phyloP scores from a whole-genome alignment of 2,113 vertebrate species.

The Microcebus lehilahytsara region DNA sequence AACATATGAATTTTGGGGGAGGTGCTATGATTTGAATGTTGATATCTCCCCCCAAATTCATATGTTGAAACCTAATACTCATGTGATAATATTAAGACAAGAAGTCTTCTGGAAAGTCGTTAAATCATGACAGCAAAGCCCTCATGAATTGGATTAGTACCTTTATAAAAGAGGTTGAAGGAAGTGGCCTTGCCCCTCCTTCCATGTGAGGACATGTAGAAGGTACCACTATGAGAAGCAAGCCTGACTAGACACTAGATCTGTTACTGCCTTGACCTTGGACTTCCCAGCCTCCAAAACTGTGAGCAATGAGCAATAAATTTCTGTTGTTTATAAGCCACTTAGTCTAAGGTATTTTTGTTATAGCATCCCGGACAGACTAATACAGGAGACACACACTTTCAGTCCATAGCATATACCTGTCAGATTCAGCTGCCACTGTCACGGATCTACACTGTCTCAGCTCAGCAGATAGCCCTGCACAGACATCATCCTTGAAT shows the following conservation, averaged over 20 bases:
- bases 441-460: background rate
- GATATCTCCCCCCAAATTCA: background rate
- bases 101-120: background rate
- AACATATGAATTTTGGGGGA: background rate
- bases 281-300: background rate
- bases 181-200: background rate
- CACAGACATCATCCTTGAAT: background rate
- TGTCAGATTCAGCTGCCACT: background rate
- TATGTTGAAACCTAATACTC: background rate
- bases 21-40: background rate
- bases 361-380: background rate
- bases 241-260: background rate
- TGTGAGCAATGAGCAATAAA: background rate
- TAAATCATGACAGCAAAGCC: too few relatives aligned
- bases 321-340: background rate
- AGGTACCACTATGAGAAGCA: background rate
- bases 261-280: background rate
- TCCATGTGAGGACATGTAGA: background rate
- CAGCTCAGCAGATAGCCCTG: background rate
- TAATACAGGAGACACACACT: background rate
- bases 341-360: background rate
- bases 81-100: background rate
- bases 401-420: background rate
- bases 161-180: background rate
- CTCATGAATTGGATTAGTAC: background rate